phyloP scores from a whole-genome alignment of 2,797 vertebrate species.

The Cuculus canorus region DNA sequence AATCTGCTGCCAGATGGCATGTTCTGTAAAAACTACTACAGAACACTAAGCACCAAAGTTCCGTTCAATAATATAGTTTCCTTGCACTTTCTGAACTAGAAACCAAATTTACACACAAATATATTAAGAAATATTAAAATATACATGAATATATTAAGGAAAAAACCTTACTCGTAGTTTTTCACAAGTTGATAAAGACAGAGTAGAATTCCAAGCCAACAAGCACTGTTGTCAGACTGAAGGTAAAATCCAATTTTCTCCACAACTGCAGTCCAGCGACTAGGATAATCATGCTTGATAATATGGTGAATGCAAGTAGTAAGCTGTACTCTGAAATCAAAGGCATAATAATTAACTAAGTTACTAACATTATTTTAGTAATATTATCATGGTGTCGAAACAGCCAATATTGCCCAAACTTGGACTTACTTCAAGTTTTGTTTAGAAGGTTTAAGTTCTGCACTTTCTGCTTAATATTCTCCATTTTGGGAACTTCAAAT shows the following conservation, averaged over 20 bases:
- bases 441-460: neutral
- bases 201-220: slow-evolving; percentile 97
- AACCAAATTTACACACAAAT: neutral
- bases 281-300: slow-evolving; percentile 98
- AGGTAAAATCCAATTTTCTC: slow-evolving; percentile 99
- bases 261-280: slow-evolving; percentile 95
- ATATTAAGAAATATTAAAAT: no score
- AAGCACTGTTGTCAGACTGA: slow-evolving; percentile 94
- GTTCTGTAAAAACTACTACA: neutral
- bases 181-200: slow-evolving; percentile 99
- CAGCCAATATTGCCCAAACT: neutral
- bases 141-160: neutral
- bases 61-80: neutral
- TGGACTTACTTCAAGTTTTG: neutral
- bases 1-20: neutral
- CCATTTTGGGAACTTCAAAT: neutral
- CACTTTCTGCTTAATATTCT: neutral
- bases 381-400: neutral
- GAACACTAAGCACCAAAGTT: neutral
- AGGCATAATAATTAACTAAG: neutral
- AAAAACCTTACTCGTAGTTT: slow-evolving; percentile 94
- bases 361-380: neutral
- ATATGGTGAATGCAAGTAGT: slow-evolving; percentile 99
- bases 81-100: neutral
- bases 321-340: slow-evolving; percentile 90